These are phyloP conservation scores for Tiliacea aurago DNA, from an alignment of 2,888 invertebrate genomes.

Conservation along the genomic window DNA sequence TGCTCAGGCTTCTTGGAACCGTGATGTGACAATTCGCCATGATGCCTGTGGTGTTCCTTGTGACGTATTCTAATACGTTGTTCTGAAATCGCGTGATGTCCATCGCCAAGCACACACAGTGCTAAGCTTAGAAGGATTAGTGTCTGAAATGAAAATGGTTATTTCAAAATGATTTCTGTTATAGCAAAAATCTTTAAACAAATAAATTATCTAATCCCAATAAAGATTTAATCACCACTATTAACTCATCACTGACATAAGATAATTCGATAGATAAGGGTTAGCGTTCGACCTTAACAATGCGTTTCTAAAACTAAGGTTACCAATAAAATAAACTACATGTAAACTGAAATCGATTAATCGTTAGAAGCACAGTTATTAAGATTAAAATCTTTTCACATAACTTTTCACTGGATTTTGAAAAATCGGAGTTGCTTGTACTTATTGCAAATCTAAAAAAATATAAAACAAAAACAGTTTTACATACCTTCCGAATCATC, in stretches of 20 bases:
- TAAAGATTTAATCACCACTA: neutral
- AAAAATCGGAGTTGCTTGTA: neutral
- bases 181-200: neutral
- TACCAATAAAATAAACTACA: constrained; percentile 14
- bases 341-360: constrained; percentile 1
- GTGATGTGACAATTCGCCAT: constrained; percentile 77
- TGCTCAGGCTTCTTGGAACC: constrained; percentile 78
- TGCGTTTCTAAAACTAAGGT: constrained; percentile 37
- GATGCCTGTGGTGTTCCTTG: constrained; percentile 68
- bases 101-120: constrained; percentile 74
- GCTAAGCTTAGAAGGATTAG: constrained; percentile 74
- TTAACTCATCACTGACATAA: constrained; percentile 23
- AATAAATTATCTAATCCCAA: neutral
- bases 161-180: neutral
- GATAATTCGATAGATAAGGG: constrained; percentile 9
- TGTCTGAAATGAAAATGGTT: constrained; percentile 67
- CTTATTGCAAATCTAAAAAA: neutral
- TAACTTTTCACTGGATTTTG: neutral
- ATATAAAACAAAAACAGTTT: constrained; percentile 18
- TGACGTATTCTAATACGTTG: constrained; percentile 72
- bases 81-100: constrained; percentile 76
- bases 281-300: constrained; percentile 30
- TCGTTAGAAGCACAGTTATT: neutral
- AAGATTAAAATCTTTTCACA: neutral
- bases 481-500: constrained; percentile 83